Base-by-base conservation (phyloP, 2,113 vertebrate genomes). In the Gasterosteus aculeatus region DNA sequence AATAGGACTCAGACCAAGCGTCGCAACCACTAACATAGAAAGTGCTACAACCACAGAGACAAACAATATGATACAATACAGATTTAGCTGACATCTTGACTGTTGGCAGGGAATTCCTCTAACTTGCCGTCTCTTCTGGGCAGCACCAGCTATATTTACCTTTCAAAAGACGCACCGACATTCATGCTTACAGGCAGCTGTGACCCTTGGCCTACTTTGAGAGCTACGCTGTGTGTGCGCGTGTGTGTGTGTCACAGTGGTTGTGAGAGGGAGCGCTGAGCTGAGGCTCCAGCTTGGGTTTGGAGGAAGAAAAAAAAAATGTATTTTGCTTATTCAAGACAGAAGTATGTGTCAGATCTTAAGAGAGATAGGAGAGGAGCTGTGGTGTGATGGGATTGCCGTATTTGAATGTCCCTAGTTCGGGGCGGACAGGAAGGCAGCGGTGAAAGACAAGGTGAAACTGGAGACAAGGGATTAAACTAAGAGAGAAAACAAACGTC, bases 201-300 rank as follows among this genome's bases (percentile, higher is more conserved):
- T 87, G 89, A 95, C 91, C 93, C 88, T 92, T 93, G 78, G 58
- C 92, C 92, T 88, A 94, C 86, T 92, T 94, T 89, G 60, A 51
- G 65, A 3, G 66, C 79, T 69, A 59, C 18, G 41, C 71, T 38
- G 46, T 26, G 29, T 65, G 38, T 75, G 44, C 74, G 77, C 57
- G 47, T 44, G 75, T 62, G 76, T 69, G 33, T 26, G 35, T 69
- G 33, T 77, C 56, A 41, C 46, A 46, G 49, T 29, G 59, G 58
- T 47, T 63, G 65, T 41, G 44, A 31, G 72, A 57, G 68, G 77
- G 64, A 85, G 58, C 61, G 19, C 38, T 51, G 59, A n/a, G 46
- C 58, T 11, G 14, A 73, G 44, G 68, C 58, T 60, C 10, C 18
- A 58, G 29, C 47, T 68, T 39, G 18, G 10, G 39, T 77, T 80